These are phyloP conservation scores for Trichogramma dendrolimi DNA, from an alignment of 2,888 invertebrate species.

Conservation along the genomic window DNA sequence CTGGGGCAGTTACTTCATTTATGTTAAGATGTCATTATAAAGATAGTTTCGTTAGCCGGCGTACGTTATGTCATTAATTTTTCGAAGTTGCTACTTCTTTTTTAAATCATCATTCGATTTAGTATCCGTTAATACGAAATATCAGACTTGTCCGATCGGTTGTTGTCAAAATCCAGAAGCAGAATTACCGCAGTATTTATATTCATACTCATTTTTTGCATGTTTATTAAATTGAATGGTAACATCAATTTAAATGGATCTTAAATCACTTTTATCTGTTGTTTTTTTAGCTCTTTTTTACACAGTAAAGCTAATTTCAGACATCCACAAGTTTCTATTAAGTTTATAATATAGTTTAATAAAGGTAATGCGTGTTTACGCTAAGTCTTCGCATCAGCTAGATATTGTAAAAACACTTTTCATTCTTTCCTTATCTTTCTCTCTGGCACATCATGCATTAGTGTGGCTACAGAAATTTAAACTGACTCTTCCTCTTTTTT, in stretches of 20 bases:
- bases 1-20: conserved; percentile 44
- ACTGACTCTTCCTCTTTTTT: conserved; percentile 37
- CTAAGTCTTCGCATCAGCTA: conserved; percentile 53
- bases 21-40: conserved; percentile 46
- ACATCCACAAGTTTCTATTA: conserved; percentile 52
- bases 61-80: conserved; percentile 43
- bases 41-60: conserved; percentile 44
- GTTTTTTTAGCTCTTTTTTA: conserved; percentile 47
- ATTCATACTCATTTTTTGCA: conserved; percentile 33
- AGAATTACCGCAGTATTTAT: conserved; percentile 44
- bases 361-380: conserved; percentile 50
- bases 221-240: conserved; percentile 30
- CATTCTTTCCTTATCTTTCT: conserved; percentile 48
- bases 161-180: conserved; percentile 52
- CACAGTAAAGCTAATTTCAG: conserved; percentile 53
- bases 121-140: conserved; percentile 36
- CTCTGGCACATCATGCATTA: conserved; percentile 52
- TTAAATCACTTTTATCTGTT: conserved; percentile 33
- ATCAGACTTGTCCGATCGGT: conserved; percentile 50
- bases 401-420: conserved; percentile 53
- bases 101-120: conserved; percentile 19
- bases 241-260: conserved; percentile 26
- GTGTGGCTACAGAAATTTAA: conserved; percentile 50
- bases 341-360: conserved; percentile 51
- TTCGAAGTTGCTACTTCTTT: conserved; percentile 19